Evolutionary conservation across 2,113 vertebrate genomes (phyloP).

Genomic region (Caretta caretta): DNA sequence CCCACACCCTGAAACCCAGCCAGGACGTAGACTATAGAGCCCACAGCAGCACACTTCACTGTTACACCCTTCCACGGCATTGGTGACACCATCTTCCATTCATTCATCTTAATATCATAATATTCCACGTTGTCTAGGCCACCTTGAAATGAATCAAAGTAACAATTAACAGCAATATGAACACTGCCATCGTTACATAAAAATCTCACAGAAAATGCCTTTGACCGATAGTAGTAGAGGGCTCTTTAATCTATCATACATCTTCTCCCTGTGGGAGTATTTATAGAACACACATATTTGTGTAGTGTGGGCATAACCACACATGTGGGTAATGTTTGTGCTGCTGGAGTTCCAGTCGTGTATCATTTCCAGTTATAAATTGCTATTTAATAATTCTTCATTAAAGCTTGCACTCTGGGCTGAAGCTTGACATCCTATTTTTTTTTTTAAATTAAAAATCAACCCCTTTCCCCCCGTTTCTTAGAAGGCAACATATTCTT

Average conservation of each 20-base stretch:
- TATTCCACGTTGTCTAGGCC: slow-evolving; percentile 96
- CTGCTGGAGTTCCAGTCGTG: neutral
- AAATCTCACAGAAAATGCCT: neutral
- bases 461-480: neutral
- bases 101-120: slow-evolving; percentile 93
- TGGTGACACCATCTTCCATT: slow-evolving; percentile 92
- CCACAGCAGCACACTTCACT: slow-evolving; percentile 95
- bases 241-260: neutral
- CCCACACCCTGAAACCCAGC: slow-evolving; percentile 98
- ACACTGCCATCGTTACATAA: neutral
- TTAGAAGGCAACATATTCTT: neutral
- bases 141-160: slow-evolving; percentile 80
- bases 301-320: neutral
- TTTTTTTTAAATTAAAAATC: slow-evolving; percentile 19
- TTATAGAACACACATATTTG: neutral
- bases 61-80: slow-evolving; percentile 98
- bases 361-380: neutral
- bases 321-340: neutral
- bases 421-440: neutral
- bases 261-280: neutral
- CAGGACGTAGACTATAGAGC: slow-evolving; percentile 92
- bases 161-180: neutral
- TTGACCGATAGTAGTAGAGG: neutral
- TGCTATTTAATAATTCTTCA: neutral
- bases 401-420: accelerated